These are phyloP conservation scores for Drosophila imparisetae DNA, from an alignment of 2,888 invertebrate species.

Conservation along the genomic window DNA sequence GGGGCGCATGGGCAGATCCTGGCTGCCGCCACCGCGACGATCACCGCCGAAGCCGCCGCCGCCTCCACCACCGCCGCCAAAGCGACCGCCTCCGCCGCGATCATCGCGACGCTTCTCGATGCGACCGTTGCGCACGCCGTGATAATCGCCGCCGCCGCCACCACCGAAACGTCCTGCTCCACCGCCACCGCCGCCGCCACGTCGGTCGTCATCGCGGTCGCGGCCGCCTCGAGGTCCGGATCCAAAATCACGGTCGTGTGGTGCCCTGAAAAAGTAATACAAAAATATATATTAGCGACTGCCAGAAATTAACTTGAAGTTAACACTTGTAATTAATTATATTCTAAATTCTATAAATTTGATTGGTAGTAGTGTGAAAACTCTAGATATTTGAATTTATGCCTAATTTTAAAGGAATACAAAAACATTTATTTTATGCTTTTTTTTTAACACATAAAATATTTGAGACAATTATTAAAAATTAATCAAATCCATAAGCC, in stretches of 20 bases:
- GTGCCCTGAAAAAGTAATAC: conserved; percentile 71
- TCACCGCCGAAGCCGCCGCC: conserved; percentile 77
- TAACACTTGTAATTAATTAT: not conserved
- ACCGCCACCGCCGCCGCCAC: conserved; percentile 69
- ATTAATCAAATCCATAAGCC: not conserved
- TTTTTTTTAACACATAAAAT: not conserved
- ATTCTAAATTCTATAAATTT: too few species aligned
- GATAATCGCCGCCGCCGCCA: conserved; percentile 91
- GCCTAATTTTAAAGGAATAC: not conserved
- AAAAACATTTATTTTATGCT: not conserved
- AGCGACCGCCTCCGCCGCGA: conserved; percentile 86
- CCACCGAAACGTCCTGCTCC: conserved; percentile 82
- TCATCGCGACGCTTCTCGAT: conserved; percentile 85
- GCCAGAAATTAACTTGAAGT: not conserved
- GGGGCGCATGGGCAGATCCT: conserved; percentile 91
- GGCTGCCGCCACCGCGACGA: conserved; percentile 87
- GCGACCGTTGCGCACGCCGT: conserved; percentile 81
- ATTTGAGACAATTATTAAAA: not conserved
- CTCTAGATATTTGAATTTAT: not conserved
- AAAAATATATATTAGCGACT: not conserved
- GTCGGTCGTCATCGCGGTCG: conserved; percentile 87
- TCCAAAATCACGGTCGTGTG: conserved; percentile 83
- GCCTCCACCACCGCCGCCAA: conserved; percentile 96
- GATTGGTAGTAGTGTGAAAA: too few species aligned
- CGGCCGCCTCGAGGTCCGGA: conserved; percentile 87